Conservation (phyloP, 2,888 invertebrate genomes). For the Bellardia pandia region DNA sequence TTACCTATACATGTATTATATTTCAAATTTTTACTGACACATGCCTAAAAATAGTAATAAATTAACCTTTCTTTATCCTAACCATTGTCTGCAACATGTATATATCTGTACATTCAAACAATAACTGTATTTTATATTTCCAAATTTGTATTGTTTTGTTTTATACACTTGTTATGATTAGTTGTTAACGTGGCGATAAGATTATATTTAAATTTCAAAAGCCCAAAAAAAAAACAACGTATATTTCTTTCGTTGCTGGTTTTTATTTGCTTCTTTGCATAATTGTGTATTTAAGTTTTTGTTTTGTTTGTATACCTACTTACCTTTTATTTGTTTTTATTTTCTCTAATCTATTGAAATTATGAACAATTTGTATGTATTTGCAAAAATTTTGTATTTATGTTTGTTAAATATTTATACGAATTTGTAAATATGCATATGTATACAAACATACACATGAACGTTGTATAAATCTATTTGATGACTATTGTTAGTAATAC, state of each 20-base stretch:
- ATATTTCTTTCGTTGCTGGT: not conserved
- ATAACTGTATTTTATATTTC: not conserved
- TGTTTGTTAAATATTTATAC: not conserved
- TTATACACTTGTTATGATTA: not conserved
- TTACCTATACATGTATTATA: not conserved
- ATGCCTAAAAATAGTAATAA: not conserved
- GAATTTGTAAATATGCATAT: not conserved
- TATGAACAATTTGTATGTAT: not conserved
- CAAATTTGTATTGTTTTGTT: not conserved
- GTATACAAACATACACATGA: not conserved
- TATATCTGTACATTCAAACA: too few relatives aligned
- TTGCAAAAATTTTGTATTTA: not conserved
- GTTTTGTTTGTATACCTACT: not conserved
- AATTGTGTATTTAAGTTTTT: not conserved
- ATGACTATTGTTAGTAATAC: not conserved
- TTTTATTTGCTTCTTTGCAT: not conserved
- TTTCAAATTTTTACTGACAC: not conserved
- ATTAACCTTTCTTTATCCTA: not conserved
- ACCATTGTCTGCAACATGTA: not conserved
- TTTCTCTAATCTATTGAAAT: not conserved
- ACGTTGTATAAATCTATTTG: too few relatives aligned
- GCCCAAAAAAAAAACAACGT: not conserved
- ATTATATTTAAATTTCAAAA: not conserved
- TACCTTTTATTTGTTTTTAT: not conserved
- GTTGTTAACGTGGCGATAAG: constrained; percentile 20